A percentile compares a stretch with the other conserved stretches of the same genome.
phyloP scores from a whole-genome alignment of 2,888 invertebrate genomes.

The Apotomis turbidana region DNA sequence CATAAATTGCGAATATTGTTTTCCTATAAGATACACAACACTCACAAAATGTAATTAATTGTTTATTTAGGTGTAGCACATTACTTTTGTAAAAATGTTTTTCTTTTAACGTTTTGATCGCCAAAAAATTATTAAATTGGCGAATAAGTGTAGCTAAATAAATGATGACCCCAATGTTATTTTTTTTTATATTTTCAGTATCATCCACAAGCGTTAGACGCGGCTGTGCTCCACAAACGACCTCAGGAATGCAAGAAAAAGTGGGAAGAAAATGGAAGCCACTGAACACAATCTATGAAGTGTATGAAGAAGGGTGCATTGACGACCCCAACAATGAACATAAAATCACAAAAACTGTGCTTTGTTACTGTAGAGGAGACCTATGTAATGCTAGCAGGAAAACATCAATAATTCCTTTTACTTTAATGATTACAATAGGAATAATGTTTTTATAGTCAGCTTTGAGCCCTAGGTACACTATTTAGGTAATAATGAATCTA shows the following conservation, averaged over 20 bases:
- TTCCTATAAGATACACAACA: not conserved
- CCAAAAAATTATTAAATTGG: no score
- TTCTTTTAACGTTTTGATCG: no score
- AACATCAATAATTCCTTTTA: not conserved
- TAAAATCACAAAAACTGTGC: conserved; percentile 82
- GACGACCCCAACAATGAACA: conserved; percentile 82
- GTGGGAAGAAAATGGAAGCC: conserved; percentile 83
- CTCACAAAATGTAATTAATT: not conserved
- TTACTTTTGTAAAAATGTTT: no score
- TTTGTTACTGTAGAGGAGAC: conserved; percentile 90
- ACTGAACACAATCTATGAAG: conserved; percentile 86
- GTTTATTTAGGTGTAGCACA: not conserved
- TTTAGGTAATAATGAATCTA: not conserved
- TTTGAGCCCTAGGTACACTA: not conserved
- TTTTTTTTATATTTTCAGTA: conserved; percentile 56
- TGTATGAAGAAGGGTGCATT: conserved; percentile 87
- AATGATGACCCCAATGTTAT: no score
- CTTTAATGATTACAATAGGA: conserved; percentile 13
- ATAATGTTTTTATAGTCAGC: not conserved
- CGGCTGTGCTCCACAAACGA: conserved; percentile 89
- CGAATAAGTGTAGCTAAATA: no score
- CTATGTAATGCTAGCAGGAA: conserved; percentile 85
- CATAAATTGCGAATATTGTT: not conserved
- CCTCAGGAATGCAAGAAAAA: conserved; percentile 83
- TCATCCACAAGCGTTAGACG: conserved; percentile 67